These are phyloP conservation scores for Propithecus perrieri DNA, from an alignment of 2,797 vertebrate genomes.

Conservation along the genomic window DNA sequence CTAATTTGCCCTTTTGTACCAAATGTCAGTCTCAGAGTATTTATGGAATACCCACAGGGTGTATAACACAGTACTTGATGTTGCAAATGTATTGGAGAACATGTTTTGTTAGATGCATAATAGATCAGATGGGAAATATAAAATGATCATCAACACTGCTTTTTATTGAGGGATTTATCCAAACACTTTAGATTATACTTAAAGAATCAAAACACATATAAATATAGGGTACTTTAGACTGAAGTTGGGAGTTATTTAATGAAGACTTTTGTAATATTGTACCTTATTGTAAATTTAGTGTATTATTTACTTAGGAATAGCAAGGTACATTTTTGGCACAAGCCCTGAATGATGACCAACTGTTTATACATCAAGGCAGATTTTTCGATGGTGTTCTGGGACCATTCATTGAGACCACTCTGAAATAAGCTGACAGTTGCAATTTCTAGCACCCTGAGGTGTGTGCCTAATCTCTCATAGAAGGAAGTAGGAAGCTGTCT, in stretches of 20 bases:
- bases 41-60: neutral
- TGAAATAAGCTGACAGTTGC: neutral
- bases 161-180: neutral
- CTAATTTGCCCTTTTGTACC: neutral
- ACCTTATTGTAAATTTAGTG: neutral
- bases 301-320: neutral
- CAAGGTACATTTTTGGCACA: neutral
- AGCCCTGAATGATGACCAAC: neutral
- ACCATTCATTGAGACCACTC: neutral
- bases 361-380: neutral
- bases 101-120: slow-evolving; percentile 18
- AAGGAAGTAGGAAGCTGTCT: neutral
- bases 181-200: neutral
- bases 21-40: neutral
- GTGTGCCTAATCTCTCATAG: neutral
- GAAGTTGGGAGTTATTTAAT: neutral
- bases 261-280: neutral
- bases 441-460: neutral
- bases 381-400: neutral
- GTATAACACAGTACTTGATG: neutral
- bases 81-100: neutral
- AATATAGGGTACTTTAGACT: neutral
- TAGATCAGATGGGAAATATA: neutral
- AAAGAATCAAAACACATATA: neutral
- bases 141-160: neutral